Base-by-base conservation (phyloP, 2,888 invertebrate genomes). In the Diarsia brunnea region DNA sequence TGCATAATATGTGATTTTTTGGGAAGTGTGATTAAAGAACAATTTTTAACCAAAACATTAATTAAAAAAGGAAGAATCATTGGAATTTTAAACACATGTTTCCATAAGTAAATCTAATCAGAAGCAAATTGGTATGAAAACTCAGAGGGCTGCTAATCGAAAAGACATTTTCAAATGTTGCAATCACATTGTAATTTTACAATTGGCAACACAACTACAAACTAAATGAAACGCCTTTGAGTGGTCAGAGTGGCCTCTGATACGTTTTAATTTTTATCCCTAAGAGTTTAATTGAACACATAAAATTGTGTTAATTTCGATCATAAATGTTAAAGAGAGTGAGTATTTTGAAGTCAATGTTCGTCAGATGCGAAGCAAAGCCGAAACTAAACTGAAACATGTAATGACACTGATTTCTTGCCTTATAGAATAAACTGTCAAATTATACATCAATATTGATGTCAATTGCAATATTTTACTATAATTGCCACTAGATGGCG, bases 91-190 rank as follows among this genome's bases (percentile, higher is more conserved):
- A 73, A 45, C 31, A 31, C 31, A 53, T 66, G 24, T 43, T 72
- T 82, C 74, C 82, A 74, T 88, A 78, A 74, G 85, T 87, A 87
- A 88, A 82, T 68, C 73, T 82, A 73, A 51, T 66, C 79, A 87
- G 69, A 61, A 38, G 76, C 61, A 61, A 72, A 75, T 75, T 72
- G 68, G 66, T 84, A 78, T 76, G 77, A 70, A 71, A 79, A 84
- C 77, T 84, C 74, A 76, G 66, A 82, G 72, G 77, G 78, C 81
- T 81, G 75, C 81, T 86, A 76, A 80, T 72, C 67, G 70, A 86
- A 86, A 86, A 86, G 87, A 86, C 86, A 86, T 80, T 80, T 80
- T 71, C 53, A 69, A 73, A 65, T 80, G 71, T 84, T 84, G 81
- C 73, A 66, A 81, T 61, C 38, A 45, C 45, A 73, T 73, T 71